Evolutionary conservation across 2,113 vertebrate genomes (phyloP), one percentile per base, ranked within the genome.

Genomic region (Tricholaema leucomelas): DNA sequence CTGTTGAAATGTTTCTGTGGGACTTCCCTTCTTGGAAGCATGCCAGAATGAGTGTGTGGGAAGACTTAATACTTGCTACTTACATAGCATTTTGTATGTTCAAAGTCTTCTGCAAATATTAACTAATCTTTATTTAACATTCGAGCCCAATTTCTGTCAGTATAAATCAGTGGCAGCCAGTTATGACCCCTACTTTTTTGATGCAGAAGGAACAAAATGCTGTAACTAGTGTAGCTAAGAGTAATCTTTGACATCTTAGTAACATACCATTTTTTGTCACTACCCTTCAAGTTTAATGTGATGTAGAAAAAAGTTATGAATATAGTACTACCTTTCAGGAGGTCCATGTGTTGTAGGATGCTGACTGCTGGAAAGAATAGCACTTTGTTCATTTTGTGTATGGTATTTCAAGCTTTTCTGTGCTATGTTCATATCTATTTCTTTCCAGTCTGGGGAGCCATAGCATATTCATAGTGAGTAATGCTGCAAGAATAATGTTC

Each of bases 1-100:
- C 89, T 88, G 36, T 87, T 95, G 80, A 94, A 94, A 67, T 77
- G 81, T 77, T 86, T 95, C 83, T 91, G 72, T 96, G 94, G 85
- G 95, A 96, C 90, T 95, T 91, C 87, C 82, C 81, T 88, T 72
- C 89, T 94, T 94, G 90, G 96, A 95, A 63, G 80, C 55, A 38
- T 94, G 94, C 93, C 92, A 96, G 10, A 91, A 65, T 52, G 85
- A 95, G 54, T 92, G 91, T 95, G 94, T 96, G 91, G 88, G 93
- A 94, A 96, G 82, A 90, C 85, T 96, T 97, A 94, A 94, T 95
- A 95, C 89, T 91, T 91, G 92, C 90, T 81, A 93, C 95, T 95
- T 95, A 85, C 75, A 71, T 84, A 78, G 81, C 63, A 50, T 95
- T 95, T 96, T 94, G 67, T 93, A 78, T 88, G 83, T 95, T 94